These are phyloP conservation scores for Radopholus similis DNA, from an alignment of 1,140 invertebrate species.

Conservation along the genomic window DNA sequence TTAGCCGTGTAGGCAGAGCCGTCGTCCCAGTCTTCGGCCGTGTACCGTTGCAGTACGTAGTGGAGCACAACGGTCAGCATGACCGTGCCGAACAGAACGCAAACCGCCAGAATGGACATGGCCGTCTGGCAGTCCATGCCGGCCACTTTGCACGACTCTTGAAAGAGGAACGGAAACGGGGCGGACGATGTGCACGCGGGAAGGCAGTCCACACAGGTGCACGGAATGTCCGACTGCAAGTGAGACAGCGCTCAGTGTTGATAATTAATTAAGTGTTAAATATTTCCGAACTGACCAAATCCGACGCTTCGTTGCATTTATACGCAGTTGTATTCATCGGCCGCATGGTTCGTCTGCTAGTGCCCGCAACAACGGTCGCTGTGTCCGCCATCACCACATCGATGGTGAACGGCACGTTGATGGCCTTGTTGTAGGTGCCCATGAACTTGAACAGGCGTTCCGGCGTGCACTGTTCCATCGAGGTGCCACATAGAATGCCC, in stretches of 20 bases:
- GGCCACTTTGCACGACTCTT: slow-evolving; percentile 44
- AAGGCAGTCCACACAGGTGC: slow-evolving; percentile 37
- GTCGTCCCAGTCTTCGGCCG: slow-evolving; percentile 33
- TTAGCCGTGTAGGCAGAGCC: neutral
- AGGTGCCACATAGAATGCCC: slow-evolving; percentile 40
- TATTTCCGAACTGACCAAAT: too few species aligned
- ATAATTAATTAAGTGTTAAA: too few species aligned
- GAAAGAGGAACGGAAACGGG: slow-evolving; percentile 36
- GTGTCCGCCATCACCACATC: slow-evolving; percentile 30
- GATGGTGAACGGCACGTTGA: slow-evolving; percentile 48
- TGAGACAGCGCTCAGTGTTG: too few species aligned
- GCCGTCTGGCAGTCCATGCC: slow-evolving; percentile 43
- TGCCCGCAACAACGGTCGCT: neutral
- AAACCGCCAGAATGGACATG: slow-evolving; percentile 29
- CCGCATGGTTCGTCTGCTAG: neutral
- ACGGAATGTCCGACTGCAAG: slow-evolving; percentile 21
- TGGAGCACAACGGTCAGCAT: slow-evolving; percentile 40
- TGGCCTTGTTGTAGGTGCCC: slow-evolving; percentile 45
- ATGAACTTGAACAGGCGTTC: slow-evolving; percentile 41
- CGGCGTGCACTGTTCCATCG: slow-evolving; percentile 36
- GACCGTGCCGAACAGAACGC: slow-evolving; percentile 18
- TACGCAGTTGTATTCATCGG: slow-evolving; percentile 26
- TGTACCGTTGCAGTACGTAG: slow-evolving; percentile 38
- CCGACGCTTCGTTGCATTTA: slow-evolving; percentile 35
- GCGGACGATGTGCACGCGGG: slow-evolving; percentile 19